These are phyloP conservation scores for Lepidocyrtoides sp. DNA, from an alignment of 2,888 invertebrate species.

Conservation along the genomic window DNA sequence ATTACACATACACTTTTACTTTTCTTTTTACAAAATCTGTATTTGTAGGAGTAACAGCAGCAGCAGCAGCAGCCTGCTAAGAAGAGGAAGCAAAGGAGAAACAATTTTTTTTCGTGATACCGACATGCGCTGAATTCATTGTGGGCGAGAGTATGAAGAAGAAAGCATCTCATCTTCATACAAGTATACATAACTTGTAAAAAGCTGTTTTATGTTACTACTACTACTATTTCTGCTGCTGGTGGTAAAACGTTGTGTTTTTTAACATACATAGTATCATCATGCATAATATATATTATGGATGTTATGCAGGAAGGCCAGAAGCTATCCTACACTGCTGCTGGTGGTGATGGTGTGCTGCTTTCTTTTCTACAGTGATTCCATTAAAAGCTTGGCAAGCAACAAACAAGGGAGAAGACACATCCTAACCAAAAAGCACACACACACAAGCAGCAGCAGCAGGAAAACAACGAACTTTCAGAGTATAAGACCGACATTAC, in stretches of 20 bases:
- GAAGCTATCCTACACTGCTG: background rate
- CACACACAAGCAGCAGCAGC: constrained; percentile 1
- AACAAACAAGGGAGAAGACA: background rate
- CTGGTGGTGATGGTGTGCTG: background rate
- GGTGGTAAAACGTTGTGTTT: background rate
- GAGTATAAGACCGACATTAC: constrained; percentile 57
- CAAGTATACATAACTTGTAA: background rate
- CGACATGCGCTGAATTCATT: constrained; percentile 78
- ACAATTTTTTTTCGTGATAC: constrained; percentile 60
- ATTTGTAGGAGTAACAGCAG: background rate
- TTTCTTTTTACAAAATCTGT: constrained; percentile 32
- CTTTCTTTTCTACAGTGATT: constrained; percentile 37
- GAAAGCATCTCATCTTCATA: constrained; percentile 44
- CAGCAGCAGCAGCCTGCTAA: background rate
- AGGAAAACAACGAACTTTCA: background rate
- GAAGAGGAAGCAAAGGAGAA: constrained; percentile 47
- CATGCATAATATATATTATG: background rate
- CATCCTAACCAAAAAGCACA: background rate
- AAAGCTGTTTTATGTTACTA: background rate
- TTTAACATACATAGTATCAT: background rate
- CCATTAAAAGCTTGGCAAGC: background rate
- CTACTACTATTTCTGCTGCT: too few species aligned
- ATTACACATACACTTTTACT: constrained; percentile 54
- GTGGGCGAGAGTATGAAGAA: constrained; percentile 69
- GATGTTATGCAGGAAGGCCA: constrained; percentile 2